Evolutionary conservation across 1,140 invertebrate species (phyloP), one percentile per base, ranked within the genome.

Genomic region (Eupristina koningsbergeri): DNA sequence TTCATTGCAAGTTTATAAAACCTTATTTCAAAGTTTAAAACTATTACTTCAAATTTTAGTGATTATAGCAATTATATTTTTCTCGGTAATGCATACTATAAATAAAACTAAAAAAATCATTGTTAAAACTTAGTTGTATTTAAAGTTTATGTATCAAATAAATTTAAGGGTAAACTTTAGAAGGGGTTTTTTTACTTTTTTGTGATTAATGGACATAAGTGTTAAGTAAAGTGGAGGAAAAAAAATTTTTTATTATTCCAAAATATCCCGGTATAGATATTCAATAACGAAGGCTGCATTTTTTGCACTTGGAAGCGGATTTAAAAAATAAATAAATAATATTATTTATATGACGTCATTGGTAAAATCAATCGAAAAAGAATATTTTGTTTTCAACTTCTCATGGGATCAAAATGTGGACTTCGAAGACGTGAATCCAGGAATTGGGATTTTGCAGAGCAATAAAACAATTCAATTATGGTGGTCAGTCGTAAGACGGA

Each of bases 391-490:
- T 53, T 5, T n/a, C n/a, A n/a, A n/a, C 17, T 75, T 29, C 31
- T 53, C 53, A 8, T 8, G 39, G n/a, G 41, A 69, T 69, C 34
- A 67, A 50, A 39, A 47, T 79, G 22, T 11, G 7, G 3, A 11
- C 45, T 22, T 53, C 22, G 29, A 63, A 67, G 19, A 69, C 53
- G 41, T 13, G 11, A 41, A 47, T 31, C 15, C 39, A 7, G 53
- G 9, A 63, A 39, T n/a, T n/a, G 11, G 61, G 67, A 73, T 81
- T 81, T 19, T 34, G 36, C 15, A 26, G 26, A 11, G 19, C 71
- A 63, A 75, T 81, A 74, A 74, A 81, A 64, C 80, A 29, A 17
- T 81, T 81, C 80, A 45, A 81, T 81, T 75, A 81, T 64, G 31
- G 2, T 63, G 13, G 31, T 36, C 73, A 53, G n/a, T 76, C n/a